Conservation (phyloP, 2,113 vertebrate genomes). For the Cyphomyrus discorhynchus region DNA sequence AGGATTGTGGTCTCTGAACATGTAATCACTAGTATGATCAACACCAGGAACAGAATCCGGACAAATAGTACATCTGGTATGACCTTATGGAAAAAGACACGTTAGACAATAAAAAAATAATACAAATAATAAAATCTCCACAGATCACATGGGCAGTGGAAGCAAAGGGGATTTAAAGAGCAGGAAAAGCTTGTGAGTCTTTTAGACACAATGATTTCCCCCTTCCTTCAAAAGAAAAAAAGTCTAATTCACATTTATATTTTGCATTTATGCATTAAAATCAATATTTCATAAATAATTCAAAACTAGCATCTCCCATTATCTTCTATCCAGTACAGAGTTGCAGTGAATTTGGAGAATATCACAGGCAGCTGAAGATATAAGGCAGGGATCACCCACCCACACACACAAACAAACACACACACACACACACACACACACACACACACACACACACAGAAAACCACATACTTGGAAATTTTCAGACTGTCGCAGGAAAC, state of each 20-base stretch:
- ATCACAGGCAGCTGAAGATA: not conserved
- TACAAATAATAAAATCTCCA: slow-evolving; percentile 19
- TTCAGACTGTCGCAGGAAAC: not conserved
- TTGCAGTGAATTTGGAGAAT: not conserved
- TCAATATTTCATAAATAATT: not conserved
- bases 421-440: not conserved
- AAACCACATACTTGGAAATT: not conserved
- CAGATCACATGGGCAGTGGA: not conserved
- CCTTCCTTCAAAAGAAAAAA: not conserved
- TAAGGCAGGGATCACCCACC: not conserved
- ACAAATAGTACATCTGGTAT: slow-evolving; percentile 94
- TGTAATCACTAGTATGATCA: slow-evolving; percentile 78
- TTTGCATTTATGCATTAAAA: not conserved
- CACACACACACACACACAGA: not conserved
- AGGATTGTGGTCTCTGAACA: slow-evolving; percentile 81
- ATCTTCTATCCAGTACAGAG: not conserved
- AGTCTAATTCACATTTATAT: not conserved
- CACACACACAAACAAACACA: not conserved
- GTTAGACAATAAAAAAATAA: slow-evolving; percentile 32
- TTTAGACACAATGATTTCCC: not conserved
- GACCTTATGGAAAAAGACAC: slow-evolving; percentile 61
- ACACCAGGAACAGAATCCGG: slow-evolving; percentile 88
- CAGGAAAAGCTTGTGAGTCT: not conserved
- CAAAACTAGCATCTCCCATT: not conserved
- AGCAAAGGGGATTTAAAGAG: not conserved